Evolutionary conservation across 2,888 invertebrate genomes (phyloP).

Genomic region (Cephus sareptanus): DNA sequence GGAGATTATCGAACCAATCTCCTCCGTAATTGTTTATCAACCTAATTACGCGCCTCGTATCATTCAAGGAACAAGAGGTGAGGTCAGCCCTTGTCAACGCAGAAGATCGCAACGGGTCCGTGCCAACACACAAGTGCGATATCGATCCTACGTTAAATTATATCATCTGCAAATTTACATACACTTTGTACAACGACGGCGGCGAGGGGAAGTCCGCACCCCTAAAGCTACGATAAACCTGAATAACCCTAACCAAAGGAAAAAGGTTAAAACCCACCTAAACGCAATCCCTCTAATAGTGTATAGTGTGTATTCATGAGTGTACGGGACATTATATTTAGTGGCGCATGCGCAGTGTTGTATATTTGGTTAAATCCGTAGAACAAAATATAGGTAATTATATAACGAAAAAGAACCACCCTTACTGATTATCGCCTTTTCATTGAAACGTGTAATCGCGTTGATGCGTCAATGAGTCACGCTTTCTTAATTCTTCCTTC

Average conservation of each 20-base stretch:
- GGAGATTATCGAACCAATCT: not conserved
- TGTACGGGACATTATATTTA: not conserved
- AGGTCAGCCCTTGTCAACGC: constrained; percentile 15
- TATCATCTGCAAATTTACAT: constrained; percentile 14
- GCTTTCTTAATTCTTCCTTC: not conserved
- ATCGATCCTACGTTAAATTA: constrained; percentile 11
- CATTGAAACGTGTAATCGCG: not conserved
- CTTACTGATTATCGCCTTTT: not conserved
- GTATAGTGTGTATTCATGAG: not conserved
- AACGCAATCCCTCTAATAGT: not conserved
- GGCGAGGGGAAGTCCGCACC: not conserved
- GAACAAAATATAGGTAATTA: not conserved
- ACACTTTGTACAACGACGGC: constrained; percentile 17
- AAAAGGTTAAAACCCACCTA: constrained; percentile 21
- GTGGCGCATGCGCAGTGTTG: not conserved
- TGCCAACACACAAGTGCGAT: not conserved
- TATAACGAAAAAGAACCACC: not conserved
- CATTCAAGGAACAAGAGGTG: not conserved
- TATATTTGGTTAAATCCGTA: not conserved
- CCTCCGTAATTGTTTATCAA: not conserved
- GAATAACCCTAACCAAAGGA: constrained; percentile 27
- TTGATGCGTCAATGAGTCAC: not conserved
- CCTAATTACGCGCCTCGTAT: not conserved
- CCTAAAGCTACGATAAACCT: constrained; percentile 12
- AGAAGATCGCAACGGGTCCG: not conserved